These are phyloP conservation scores for Rhizoglyphus robini DNA, from an alignment of 1,140 invertebrate genomes.

Conservation along the genomic window DNA sequence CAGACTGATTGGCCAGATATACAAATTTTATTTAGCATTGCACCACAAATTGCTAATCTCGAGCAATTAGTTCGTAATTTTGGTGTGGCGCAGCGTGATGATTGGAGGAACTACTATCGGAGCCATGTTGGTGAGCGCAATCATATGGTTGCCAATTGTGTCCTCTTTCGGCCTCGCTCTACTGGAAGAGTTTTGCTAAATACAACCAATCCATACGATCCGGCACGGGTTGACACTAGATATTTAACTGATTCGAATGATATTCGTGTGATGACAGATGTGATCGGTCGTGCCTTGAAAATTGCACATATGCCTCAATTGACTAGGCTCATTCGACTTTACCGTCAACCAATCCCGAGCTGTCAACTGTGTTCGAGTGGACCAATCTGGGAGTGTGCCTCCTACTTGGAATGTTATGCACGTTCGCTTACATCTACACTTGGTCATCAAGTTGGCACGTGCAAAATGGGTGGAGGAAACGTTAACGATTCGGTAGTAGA, in stretches of 20 bases:
- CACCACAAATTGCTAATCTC: conserved; percentile 4
- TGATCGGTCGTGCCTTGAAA: conserved; percentile 18
- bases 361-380: conserved; percentile 55
- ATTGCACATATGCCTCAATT: conserved; percentile 17
- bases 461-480: conserved; percentile 75
- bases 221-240: conserved; percentile 64
- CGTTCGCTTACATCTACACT: conserved; percentile 52
- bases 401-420: conserved; percentile 63
- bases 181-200: conserved; percentile 44
- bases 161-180: conserved; percentile 55
- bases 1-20: conserved; percentile 52
- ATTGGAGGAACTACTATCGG: conserved; percentile 13
- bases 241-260: conserved; percentile 53
- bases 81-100: neutral
- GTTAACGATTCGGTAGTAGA: conserved; percentile 43
- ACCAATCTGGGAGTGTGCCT: too few species aligned
- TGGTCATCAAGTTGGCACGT: conserved; percentile 64
- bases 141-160: conserved; percentile 34
- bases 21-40: conserved; percentile 14
- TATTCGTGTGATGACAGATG: conserved; percentile 33
- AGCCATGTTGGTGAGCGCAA: conserved; percentile 11
- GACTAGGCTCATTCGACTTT: neutral
- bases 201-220: conserved; percentile 47
- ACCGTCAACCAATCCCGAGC: conserved; percentile 36
- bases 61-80: neutral